Evolutionary conservation across 1,140 invertebrate species (phyloP), one percentile per base, ranked within the genome.

Genomic region (Drosophila chauvacae): DNA sequence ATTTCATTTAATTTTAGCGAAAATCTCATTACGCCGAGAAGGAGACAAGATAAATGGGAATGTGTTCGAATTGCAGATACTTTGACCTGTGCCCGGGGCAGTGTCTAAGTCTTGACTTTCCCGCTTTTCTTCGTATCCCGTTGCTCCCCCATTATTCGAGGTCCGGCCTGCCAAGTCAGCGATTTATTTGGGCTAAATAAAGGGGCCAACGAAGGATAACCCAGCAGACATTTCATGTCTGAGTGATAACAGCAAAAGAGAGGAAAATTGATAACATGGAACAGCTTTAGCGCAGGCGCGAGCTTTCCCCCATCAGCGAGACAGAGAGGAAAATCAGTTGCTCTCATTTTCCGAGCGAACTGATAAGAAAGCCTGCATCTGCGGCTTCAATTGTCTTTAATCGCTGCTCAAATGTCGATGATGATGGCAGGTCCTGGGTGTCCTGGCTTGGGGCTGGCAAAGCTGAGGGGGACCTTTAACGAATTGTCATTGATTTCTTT

Each of bases 401-500:
- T 87, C 83, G 76, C 68, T 66, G 60, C 77, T 73, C 69, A 59
- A 65, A 74, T 71, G 70, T 69, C 57, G 51, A 78, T 63, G 57
- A 74, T 64, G 63, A 68, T 78, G 65, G 66, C 37, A 64, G 53
- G 41, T 33, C 39, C 33, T 23, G 69, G 44, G 16, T 50, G 69
- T 39, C 39, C 23, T 44, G 47, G 28, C 14, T 28, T 28, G 45
- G 42, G 23, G 37, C 10, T 20, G 35, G 37, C n/a, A 42, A 33
- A 50, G n/a, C 48, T 61, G 33, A 14, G 70, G 72, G 62, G 75
- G 45, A 53, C 65, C 77, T 86, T 86, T 81, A 86, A 79, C 82
- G 76, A 85, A 90, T 90, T 90, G 78, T 90, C 85, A 90, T 90
- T 81, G 85, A 90, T 90, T 90, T 85, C 78, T 72, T 77, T 90